Conservation (phyloP, 2,888 invertebrate species). For the Leptodirus hochenwartii region DNA sequence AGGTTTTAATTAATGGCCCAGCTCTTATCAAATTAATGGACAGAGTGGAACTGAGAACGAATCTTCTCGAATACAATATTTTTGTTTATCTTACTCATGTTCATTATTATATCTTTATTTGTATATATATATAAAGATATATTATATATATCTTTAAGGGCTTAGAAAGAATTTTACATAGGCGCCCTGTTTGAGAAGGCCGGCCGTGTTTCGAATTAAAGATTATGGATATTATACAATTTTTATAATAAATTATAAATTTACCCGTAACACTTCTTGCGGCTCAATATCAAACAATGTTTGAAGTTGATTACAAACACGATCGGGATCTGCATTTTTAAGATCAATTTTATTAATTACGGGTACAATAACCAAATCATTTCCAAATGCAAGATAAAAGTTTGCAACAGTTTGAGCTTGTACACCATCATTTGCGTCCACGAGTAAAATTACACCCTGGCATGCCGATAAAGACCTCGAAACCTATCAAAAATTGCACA, state of each 20-base stretch:
- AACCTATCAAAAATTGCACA: conserved; percentile 29
- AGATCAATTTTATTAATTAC: conserved; percentile 95
- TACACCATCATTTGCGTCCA: conserved; percentile 91
- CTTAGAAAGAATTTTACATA: too few relatives aligned
- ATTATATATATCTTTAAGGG: too few relatives aligned
- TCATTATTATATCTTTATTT: too few relatives aligned
- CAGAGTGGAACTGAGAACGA: too few relatives aligned
- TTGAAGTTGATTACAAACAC: conserved; percentile 59
- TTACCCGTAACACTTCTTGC: conserved; percentile 52
- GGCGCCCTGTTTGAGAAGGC: too few relatives aligned
- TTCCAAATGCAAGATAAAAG: conserved; percentile 74
- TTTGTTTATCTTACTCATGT: too few relatives aligned
- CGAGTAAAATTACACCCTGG: conserved; percentile 84
- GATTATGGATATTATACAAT: neutral
- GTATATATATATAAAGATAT: too few relatives aligned
- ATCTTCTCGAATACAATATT: too few relatives aligned
- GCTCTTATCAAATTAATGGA: too few relatives aligned
- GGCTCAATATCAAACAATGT: conserved; percentile 66
- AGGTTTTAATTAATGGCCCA: too few relatives aligned
- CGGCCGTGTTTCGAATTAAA: neutral
- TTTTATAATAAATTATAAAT: conserved; percentile 7
- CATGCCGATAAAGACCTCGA: conserved; percentile 80
- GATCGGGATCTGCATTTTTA: conserved; percentile 73
- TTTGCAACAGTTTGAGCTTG: conserved; percentile 98
- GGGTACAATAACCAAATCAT: conserved; percentile 69